Evolutionary conservation across 1,140 invertebrate species (phyloP).

Genomic region (Caenorhabditis remanei): DNA sequence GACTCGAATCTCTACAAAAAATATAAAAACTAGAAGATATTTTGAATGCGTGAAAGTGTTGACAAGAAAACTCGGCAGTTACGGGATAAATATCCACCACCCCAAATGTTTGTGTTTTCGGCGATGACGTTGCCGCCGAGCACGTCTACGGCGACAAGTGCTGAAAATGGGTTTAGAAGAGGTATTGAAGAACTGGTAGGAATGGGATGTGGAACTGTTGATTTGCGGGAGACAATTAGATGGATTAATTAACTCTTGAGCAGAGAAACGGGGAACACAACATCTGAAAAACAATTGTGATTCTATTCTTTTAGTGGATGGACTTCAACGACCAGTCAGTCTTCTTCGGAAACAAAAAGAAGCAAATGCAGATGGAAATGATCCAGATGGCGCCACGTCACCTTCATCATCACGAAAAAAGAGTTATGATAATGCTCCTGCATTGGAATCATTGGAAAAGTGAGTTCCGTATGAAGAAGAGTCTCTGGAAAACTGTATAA

Average conservation of each 20-base stretch:
- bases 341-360: constrained; percentile 41
- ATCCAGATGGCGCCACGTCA: constrained; percentile 11
- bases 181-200: background rate
- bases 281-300: too few species aligned
- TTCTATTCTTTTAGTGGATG: constrained; percentile 28
- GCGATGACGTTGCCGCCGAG: constrained; percentile 48
- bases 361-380: background rate
- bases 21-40: too few species aligned
- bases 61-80: background rate
- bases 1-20: too few species aligned
- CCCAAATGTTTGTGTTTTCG: constrained; percentile 37
- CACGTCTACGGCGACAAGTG: constrained; percentile 16
- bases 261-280: too few species aligned
- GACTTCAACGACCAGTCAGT: constrained; percentile 4
- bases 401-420: constrained; percentile 20
- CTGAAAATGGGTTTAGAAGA: constrained; percentile 30
- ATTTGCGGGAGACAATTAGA: background rate
- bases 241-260: too few species aligned
- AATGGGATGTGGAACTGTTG: background rate
- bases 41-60: constrained; percentile 15
- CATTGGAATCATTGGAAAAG: constrained; percentile 42
- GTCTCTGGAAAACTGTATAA: too few species aligned
- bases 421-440: constrained; percentile 43
- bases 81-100: constrained; percentile 28
- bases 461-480: background rate